Conservation (phyloP, 2,888 invertebrate genomes). For the Macrophya annulata region DNA sequence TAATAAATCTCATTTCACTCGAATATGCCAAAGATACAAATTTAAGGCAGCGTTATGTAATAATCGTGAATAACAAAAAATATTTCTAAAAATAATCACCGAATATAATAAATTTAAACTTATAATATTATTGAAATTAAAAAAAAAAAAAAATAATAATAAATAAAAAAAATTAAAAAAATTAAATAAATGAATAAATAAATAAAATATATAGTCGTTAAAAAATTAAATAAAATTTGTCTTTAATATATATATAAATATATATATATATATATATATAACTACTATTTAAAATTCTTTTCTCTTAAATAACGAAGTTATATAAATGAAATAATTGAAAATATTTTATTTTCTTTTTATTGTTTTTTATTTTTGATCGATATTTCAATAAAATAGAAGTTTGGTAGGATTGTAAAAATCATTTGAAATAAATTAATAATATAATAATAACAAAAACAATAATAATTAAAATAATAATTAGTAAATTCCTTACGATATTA, state of each 20-base stretch:
- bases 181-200: conserved; percentile 1
- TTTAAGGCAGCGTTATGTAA: conserved; percentile 36
- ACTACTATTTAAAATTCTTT: conserved; percentile 13
- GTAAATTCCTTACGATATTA: conserved; percentile 5
- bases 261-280: background rate
- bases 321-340: conserved; percentile 17
- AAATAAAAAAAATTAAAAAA: background rate
- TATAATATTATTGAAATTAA: background rate
- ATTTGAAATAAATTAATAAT: conserved; percentile 22
- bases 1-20: background rate
- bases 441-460: background rate
- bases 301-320: conserved; percentile 33
- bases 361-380: background rate
- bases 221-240: conserved; percentile 34
- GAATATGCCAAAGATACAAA: conserved; percentile 41
- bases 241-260: background rate
- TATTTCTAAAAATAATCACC: background rate
- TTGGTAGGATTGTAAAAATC: background rate
- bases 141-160: background rate
- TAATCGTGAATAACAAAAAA: conserved; percentile 32
- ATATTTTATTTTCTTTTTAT: no score
- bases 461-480: conserved; percentile 20
- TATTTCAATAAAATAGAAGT: conserved; percentile 37
- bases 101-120: background rate
- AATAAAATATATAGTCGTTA: conserved; percentile 21